Evolutionary conservation across 1,140 invertebrate species (phyloP), one percentile per base, ranked within the genome.

Genomic region (Pinna nobilis): DNA sequence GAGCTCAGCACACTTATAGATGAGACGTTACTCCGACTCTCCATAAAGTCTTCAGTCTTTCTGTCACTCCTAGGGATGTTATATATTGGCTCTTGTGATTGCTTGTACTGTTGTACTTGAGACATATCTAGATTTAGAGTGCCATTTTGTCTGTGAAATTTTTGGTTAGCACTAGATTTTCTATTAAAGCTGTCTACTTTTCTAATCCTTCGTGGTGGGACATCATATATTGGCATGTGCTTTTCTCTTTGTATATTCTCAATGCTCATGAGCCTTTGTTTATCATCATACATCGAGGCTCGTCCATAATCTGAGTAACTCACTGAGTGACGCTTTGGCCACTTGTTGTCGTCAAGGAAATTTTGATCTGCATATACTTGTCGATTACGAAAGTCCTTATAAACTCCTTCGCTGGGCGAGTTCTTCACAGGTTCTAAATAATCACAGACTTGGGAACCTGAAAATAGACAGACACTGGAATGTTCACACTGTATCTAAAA

Each of bases 211-310:
- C 79, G 81, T 23, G 85, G 85, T 37, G 85, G 85, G 18, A 86
- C 76, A 75, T 87, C 85, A 80, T 87, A 87, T 20, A 85, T 79
- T 20, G 81, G 78, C 74, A 84, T 80, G n/a, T 84, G 41, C 6
- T 78, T 68, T 35, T 86, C 80, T 23, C 77, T 77, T 59, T 80
- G 80, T 32, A 78, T 66, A 77, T 79, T 85, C 76, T 84, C 81
- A 13, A 83, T 84, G 51, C 79, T 82, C 47, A 78, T 77, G 23
- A 82, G 59, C 44, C 76, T 75, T 20, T 78, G 70, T 37, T 83
- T 83, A 20, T 81, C 78, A n/a, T 65, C 65, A 39, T 79, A 77
- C 13, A 64, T 70, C 44, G 77, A 77, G 37, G 79, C 79, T 30
- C 79, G 71, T 20, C 79, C 69, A 50, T 82, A 84, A 60, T 87